Conservation (phyloP, 2,888 invertebrate genomes). For the Onchidella celtica region DNA sequence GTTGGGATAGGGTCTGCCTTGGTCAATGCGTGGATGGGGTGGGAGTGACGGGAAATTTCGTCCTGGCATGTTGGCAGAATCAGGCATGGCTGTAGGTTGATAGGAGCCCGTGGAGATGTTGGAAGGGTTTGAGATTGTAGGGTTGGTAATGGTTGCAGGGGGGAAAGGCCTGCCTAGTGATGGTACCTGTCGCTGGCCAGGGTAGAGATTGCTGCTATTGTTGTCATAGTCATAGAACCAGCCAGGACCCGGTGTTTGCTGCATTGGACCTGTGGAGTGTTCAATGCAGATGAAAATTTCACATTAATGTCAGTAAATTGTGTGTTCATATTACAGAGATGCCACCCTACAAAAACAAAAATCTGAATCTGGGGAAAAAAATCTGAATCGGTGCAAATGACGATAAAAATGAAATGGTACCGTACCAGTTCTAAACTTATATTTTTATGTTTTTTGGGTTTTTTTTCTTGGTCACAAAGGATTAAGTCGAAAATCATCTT, state of each 20-base stretch:
- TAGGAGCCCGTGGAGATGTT: neutral
- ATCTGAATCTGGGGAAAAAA: no score
- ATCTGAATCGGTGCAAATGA: no score
- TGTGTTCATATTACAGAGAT: no score
- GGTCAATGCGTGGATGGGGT: neutral
- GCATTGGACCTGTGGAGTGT: slow-evolving; percentile 20
- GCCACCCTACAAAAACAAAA: no score
- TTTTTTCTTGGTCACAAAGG: no score
- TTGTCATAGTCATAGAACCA: slow-evolving; percentile 36
- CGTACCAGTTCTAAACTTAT: no score
- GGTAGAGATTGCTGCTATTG: neutral
- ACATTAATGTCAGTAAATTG: no score
- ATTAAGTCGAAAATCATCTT: no score
- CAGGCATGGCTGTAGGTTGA: slow-evolving; percentile 3
- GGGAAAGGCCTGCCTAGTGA: neutral
- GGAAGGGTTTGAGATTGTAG: neutral
- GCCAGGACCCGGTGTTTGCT: neutral
- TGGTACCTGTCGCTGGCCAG: slow-evolving; percentile 5
- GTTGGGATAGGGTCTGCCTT: neutral
- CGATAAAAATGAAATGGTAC: no score
- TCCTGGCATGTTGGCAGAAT: neutral
- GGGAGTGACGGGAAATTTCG: neutral
- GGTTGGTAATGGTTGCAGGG: neutral
- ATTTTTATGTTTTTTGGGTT: no score
- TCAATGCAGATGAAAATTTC: no score